Percentiles rank a stretch among this genome's conserved stretches.
phyloP scores from a whole-genome alignment of 2,797 vertebrate species.

The Artibeus jamaicensis region DNA sequence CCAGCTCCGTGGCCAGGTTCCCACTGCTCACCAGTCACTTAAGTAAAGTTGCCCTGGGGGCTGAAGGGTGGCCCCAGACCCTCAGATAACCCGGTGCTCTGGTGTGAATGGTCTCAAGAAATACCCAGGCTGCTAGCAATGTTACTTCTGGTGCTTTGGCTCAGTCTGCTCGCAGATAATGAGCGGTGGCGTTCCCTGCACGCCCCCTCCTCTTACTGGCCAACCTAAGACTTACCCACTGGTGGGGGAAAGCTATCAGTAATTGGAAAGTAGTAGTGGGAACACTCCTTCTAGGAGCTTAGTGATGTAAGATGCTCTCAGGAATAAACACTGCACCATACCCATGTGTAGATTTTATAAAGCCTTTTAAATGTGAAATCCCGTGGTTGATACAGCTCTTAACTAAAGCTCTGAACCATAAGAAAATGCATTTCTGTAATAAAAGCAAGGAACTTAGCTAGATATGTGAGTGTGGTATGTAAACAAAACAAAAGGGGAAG shows the following conservation, averaged over 20 bases:
- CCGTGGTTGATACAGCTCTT: constrained; percentile 36
- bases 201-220: neutral
- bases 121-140: neutral
- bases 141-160: no score
- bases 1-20: neutral
- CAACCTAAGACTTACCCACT: neutral
- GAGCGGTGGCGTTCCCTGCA: neutral
- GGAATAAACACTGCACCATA: constrained; percentile 36
- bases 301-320: constrained; percentile 1
- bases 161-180: neutral
- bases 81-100: neutral
- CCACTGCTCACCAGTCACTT: neutral
- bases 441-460: constrained; percentile 29
- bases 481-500: neutral
- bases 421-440: constrained; percentile 38
- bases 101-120: neutral
- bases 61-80: neutral
- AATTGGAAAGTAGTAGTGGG: neutral
- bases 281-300: neutral
- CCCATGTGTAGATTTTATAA: neutral
- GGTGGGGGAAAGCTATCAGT: neutral
- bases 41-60: neutral
- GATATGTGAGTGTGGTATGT: neutral
- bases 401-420: constrained; percentile 63
- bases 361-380: constrained; percentile 54